Percentiles rank a stretch among this genome's conserved stretches.
phyloP scores from a whole-genome alignment of 2,113 vertebrate genomes.

The Sylvia atricapilla region DNA sequence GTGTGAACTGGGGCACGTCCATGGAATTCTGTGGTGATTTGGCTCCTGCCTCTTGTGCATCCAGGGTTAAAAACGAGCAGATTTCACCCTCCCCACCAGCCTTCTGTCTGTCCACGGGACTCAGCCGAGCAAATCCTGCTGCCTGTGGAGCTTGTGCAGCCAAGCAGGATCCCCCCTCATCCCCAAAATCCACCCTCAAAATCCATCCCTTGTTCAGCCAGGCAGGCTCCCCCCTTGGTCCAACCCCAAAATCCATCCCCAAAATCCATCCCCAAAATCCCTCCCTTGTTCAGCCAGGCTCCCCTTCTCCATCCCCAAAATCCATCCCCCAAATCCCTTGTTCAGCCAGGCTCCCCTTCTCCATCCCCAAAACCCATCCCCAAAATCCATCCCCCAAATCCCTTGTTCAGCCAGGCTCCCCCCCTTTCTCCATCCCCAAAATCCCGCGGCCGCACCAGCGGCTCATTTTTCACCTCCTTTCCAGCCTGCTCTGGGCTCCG shows the following conservation, averaged over 20 bases:
- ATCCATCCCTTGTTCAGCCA: not conserved
- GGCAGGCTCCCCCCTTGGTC: no score
- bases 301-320: no score
- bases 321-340: no score
- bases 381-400: not conserved
- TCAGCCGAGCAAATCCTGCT: not conserved
- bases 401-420: not conserved
- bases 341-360: not conserved
- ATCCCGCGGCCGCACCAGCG: not conserved
- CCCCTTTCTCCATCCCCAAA: not conserved
- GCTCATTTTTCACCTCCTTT: constrained; percentile 62
- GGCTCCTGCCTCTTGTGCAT: not conserved
- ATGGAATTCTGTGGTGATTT: not conserved
- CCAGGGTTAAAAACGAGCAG: not conserved
- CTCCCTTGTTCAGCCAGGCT: no score
- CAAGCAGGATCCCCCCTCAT: no score
- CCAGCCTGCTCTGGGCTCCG: constrained; percentile 8
- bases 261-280: not conserved
- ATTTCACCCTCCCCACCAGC: not conserved
- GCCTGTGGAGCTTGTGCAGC: not conserved
- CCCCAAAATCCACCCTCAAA: not conserved
- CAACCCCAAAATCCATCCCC: no score
- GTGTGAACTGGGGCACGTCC: not conserved
- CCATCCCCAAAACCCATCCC: no score
- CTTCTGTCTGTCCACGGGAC: not conserved